A percentile compares a stretch with the other conserved stretches of the same genome.
Conservation (phyloP, 2,888 invertebrate species). For the Scelioninae gen. 2 region DNA sequence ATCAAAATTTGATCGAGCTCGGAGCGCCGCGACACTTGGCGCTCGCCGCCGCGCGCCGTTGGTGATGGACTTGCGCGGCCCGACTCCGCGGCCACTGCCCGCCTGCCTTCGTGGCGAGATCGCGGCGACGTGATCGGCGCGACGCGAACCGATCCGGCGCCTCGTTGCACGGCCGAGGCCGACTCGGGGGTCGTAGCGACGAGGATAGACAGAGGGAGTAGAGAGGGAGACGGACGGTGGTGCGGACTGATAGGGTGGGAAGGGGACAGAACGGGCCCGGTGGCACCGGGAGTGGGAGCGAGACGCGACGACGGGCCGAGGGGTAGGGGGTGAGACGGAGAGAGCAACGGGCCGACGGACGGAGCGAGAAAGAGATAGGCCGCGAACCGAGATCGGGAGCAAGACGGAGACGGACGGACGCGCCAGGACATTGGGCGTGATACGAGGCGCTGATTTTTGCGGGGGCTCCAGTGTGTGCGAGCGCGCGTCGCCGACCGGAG, state of each 20-base stretch:
- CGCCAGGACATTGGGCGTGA: slow-evolving; percentile 42
- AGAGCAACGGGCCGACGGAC: background rate
- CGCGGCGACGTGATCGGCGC: slow-evolving; percentile 21
- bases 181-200: too few species aligned
- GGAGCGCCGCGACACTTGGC: slow-evolving; percentile 50
- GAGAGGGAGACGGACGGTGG: too few species aligned
- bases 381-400: slow-evolving; percentile 6
- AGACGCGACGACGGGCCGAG: background rate
- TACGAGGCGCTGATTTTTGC: slow-evolving; percentile 51
- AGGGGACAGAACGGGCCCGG: too few species aligned
- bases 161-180: too few species aligned
- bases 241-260: too few species aligned
- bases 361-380: slow-evolving; percentile 4
- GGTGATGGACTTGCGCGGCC: slow-evolving; percentile 51
- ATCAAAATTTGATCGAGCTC: slow-evolving; percentile 35
- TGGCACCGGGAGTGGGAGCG: background rate
- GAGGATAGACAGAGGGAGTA: too few species aligned
- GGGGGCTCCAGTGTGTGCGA: slow-evolving; percentile 40
- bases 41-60: slow-evolving; percentile 50
- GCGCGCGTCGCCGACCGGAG: slow-evolving; percentile 24
- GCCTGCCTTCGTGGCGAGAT: slow-evolving; percentile 26
- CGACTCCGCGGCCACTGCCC: slow-evolving; percentile 3
- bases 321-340: background rate
- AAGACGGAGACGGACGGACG: too few species aligned
- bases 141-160: too few species aligned